phyloP scores from a whole-genome alignment of 2,113 vertebrate genomes.

The Anhinga anhinga region DNA sequence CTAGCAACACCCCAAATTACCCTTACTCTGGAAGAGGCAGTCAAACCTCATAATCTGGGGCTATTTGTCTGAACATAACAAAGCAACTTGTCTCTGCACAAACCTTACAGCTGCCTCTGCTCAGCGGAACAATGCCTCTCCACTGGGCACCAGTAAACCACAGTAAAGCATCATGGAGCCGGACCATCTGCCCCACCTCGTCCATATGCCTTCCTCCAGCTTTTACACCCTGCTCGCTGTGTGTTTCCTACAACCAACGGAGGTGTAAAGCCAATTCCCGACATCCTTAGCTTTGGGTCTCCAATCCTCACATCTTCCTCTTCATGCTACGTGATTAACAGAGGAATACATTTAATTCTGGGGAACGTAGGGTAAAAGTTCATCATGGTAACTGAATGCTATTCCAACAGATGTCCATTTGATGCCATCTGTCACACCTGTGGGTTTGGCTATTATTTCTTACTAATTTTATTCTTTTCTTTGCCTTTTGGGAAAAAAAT shows the following conservation, averaged over 20 bases:
- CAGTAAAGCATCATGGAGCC: not conserved
- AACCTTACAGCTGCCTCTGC: not conserved
- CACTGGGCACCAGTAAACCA: not conserved
- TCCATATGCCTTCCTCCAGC: not conserved
- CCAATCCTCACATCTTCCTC: not conserved
- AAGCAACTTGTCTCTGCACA: not conserved
- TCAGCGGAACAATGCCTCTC: not conserved
- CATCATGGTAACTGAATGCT: not conserved
- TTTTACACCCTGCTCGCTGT: not conserved
- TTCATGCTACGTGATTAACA: not conserved
- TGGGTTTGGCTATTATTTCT: conserved; percentile 31
- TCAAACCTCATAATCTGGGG: not conserved
- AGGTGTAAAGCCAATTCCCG: not conserved
- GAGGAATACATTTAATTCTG: not conserved
- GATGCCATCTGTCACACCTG: conserved; percentile 47
- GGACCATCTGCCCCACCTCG: not conserved
- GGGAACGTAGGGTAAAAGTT: not conserved
- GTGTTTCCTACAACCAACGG: not conserved
- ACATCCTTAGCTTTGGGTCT: not conserved
- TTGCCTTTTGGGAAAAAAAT: conserved; percentile 27
- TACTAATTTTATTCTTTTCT: conserved; percentile 48
- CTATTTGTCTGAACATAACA: not conserved
- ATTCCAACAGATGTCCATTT: conserved; percentile 18
- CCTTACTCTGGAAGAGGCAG: not conserved
- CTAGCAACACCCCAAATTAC: not conserved